Evolutionary conservation across 2,113 vertebrate genomes (phyloP).

Genomic region (Actenoides hombroni): DNA sequence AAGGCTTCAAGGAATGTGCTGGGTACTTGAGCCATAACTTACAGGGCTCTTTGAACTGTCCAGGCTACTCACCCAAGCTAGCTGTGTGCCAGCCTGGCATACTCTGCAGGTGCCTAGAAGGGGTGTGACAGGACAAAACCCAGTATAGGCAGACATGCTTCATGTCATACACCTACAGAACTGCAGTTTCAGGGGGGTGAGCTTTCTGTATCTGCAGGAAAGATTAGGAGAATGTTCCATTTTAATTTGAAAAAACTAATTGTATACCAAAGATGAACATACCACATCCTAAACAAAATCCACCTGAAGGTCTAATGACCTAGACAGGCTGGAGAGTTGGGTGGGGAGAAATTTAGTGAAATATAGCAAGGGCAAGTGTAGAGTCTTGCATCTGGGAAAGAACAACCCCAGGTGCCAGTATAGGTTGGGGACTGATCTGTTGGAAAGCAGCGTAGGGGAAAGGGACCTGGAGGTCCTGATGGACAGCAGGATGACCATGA

Average conservation of each 20-base stretch:
- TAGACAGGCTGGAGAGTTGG: too few species aligned
- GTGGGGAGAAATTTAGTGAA: too few species aligned
- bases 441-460: too few species aligned
- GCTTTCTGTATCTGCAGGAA: neutral
- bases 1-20: fast-evolving
- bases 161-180: neutral
- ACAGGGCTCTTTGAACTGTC: neutral
- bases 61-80: neutral
- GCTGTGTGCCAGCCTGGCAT: neutral
- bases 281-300: neutral
- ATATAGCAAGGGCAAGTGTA: too few species aligned
- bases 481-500: too few species aligned
- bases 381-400: too few species aligned
- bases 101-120: fast-evolving
- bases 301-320: neutral
- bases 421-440: too few species aligned
- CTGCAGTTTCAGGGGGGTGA: fast-evolving
- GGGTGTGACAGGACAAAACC: neutral
- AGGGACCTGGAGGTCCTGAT: too few species aligned
- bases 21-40: neutral
- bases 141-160: neutral
- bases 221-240: neutral
- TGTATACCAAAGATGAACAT: neutral
- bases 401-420: too few species aligned
- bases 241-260: neutral